Evolutionary conservation across 1,140 invertebrate genomes (phyloP).

Genomic region (Drosophila obscura): DNA sequence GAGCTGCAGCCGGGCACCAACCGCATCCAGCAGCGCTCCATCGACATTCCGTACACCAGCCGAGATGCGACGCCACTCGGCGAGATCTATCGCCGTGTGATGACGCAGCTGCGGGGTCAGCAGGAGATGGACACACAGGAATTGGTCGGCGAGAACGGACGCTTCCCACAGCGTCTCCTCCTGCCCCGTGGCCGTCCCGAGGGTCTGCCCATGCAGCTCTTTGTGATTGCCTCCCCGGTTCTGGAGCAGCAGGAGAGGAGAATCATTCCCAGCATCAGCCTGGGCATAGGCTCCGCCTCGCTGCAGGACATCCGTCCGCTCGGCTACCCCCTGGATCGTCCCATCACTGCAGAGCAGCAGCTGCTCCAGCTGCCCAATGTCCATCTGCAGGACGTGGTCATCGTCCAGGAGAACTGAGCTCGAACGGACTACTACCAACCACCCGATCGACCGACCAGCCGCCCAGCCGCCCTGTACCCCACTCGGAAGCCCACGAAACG

Average conservation of each 20-base stretch:
- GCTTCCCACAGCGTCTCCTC: constrained; percentile 86
- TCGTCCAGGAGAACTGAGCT: constrained; percentile 70
- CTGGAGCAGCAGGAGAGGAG: constrained; percentile 7
- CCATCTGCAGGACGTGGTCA: constrained; percentile 73
- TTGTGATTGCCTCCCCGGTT: constrained; percentile 84
- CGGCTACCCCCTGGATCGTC: constrained; percentile 84
- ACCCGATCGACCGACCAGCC: not conserved
- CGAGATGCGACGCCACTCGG: constrained; percentile 86
- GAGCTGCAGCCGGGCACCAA: constrained; percentile 87
- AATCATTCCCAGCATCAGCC: constrained; percentile 25
- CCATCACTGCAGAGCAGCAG: constrained; percentile 65
- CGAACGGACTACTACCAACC: not conserved
- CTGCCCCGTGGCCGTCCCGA: constrained; percentile 86
- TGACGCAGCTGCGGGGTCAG: constrained; percentile 83
- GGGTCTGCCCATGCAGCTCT: constrained; percentile 87
- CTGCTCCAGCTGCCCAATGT: constrained; percentile 74
- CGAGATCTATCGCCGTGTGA: constrained; percentile 86
- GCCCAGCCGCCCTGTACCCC: constrained; percentile 3
- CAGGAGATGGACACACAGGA: constrained; percentile 76
- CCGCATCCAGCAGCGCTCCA: constrained; percentile 87
- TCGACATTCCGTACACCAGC: constrained; percentile 86
- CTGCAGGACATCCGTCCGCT: constrained; percentile 61
- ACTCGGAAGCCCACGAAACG: constrained; percentile 1
- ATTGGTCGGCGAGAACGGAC: constrained; percentile 84
- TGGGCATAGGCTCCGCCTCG: constrained; percentile 54